A percentile compares a stretch with the other conserved stretches of the same genome.
phyloP scores from a whole-genome alignment of 2,888 invertebrate genomes.

The Ophion ellenae region DNA sequence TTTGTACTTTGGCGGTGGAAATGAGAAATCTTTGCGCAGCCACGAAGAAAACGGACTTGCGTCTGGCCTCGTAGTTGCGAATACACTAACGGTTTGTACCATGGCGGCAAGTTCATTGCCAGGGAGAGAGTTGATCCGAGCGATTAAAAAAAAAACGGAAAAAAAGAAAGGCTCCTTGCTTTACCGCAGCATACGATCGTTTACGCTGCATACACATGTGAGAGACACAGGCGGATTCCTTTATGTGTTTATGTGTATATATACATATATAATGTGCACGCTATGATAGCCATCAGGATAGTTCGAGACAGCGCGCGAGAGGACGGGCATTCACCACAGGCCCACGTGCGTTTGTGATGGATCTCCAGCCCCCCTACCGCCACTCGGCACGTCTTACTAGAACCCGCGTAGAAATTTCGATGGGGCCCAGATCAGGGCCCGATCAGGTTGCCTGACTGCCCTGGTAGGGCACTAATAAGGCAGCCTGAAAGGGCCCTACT shows the following conservation, averaged over 20 bases:
- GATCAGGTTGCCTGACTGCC: no score
- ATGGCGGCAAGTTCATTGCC: constrained; percentile 81
- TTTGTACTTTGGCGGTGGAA: neutral
- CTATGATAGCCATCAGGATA: constrained; percentile 33
- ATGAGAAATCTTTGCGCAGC: neutral
- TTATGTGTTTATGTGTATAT: neutral
- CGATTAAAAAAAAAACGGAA: constrained; percentile 74
- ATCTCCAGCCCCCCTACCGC: neutral
- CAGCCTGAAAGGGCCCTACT: no score
- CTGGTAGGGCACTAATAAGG: no score
- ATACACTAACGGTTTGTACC: constrained; percentile 76
- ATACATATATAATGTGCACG: neutral
- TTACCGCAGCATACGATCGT: constrained; percentile 8
- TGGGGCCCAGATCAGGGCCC: no score
- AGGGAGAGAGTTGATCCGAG: constrained; percentile 79
- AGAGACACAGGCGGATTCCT: neutral
- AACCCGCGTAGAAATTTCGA: no score
- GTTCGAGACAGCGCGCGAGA: constrained; percentile 18
- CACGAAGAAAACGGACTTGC: constrained; percentile 62
- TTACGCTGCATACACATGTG: neutral
- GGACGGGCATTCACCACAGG: constrained; percentile 32
- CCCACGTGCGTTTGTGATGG: constrained; percentile 28
- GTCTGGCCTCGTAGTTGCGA: constrained; percentile 78
- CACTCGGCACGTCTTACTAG: neutral
- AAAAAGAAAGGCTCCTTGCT: constrained; percentile 64